phyloP scores from a whole-genome alignment of 2,888 invertebrate genomes.

The Coronaproctus castanopsis region DNA sequence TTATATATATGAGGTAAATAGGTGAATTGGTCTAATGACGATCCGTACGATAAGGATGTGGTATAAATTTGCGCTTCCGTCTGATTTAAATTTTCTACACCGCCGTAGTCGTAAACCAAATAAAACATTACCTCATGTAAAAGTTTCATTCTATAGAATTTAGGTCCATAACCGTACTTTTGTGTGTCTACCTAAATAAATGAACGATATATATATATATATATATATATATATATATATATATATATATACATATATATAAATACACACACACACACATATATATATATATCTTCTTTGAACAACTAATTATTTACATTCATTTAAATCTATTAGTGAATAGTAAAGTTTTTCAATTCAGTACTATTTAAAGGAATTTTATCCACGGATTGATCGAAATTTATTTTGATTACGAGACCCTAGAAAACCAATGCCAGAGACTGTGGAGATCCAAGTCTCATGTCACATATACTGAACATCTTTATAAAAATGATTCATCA shows the following conservation, averaged over 20 bases:
- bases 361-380: too few species aligned
- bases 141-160: conserved; percentile 41
- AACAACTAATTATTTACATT: background rate
- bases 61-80: conserved; percentile 9
- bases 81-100: conserved; percentile 23
- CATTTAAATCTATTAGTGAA: background rate
- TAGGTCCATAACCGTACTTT: conserved; percentile 36
- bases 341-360: conserved; percentile 3
- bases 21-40: conserved; percentile 26
- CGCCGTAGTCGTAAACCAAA: conserved; percentile 37
- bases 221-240: conserved; percentile 13
- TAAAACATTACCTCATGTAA: conserved; percentile 50
- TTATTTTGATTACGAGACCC: too few species aligned
- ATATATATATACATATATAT: background rate
- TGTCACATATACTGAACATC: too few species aligned
- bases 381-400: too few species aligned
- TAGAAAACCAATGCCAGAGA: too few species aligned
- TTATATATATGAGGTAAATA: conserved; percentile 32
- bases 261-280: too few species aligned
- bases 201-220: too few species aligned
- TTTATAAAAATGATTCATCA: too few species aligned
- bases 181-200: conserved; percentile 27
- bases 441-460: too few species aligned
- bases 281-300: too few species aligned
- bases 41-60: conserved; percentile 19